phyloP scores from a whole-genome alignment of 2,797 vertebrate genomes.

The Pachyuromys duprasi region DNA sequence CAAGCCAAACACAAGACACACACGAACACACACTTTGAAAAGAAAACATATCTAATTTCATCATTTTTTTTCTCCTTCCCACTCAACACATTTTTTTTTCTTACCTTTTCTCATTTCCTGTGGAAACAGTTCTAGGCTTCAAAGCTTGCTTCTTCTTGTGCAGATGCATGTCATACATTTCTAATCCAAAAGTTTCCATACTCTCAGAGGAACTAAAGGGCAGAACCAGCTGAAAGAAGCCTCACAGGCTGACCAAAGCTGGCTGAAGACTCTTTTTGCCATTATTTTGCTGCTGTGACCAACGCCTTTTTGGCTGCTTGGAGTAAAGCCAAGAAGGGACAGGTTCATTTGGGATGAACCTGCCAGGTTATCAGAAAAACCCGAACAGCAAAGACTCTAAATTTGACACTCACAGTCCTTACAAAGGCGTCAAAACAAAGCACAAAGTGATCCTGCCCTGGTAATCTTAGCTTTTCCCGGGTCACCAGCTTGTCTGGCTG shows the following conservation, averaged over 20 bases:
- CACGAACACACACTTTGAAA: not conserved
- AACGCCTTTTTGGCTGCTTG: not conserved
- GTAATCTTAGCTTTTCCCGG: constrained; percentile 64
- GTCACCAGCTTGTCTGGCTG: constrained; percentile 63
- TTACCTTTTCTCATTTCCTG: constrained; percentile 22
- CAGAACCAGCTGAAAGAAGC: not conserved
- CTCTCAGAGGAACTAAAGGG: constrained; percentile 39
- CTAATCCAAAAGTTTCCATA: not conserved
- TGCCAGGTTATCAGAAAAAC: constrained; percentile 56
- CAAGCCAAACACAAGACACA: constrained; percentile 32
- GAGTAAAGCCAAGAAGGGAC: constrained; percentile 10
- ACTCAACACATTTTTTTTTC: constrained; percentile 6
- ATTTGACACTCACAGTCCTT: constrained; percentile 55
- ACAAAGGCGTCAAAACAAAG: constrained; percentile 63
- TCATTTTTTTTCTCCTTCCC: not conserved
- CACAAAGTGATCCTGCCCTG: constrained; percentile 61
- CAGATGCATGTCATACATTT: not conserved
- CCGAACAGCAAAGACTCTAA: constrained; percentile 29
- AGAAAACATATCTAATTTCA: not conserved
- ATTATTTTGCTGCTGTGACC: not conserved
- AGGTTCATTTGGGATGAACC: constrained; percentile 9
- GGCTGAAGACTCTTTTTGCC: not conserved
- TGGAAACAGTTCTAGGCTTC: constrained; percentile 41
- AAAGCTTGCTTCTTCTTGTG: not conserved
- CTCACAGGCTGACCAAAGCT: not conserved